phyloP scores from a whole-genome alignment of 2,113 vertebrate species.

The Tychaedon coryphoeus region DNA sequence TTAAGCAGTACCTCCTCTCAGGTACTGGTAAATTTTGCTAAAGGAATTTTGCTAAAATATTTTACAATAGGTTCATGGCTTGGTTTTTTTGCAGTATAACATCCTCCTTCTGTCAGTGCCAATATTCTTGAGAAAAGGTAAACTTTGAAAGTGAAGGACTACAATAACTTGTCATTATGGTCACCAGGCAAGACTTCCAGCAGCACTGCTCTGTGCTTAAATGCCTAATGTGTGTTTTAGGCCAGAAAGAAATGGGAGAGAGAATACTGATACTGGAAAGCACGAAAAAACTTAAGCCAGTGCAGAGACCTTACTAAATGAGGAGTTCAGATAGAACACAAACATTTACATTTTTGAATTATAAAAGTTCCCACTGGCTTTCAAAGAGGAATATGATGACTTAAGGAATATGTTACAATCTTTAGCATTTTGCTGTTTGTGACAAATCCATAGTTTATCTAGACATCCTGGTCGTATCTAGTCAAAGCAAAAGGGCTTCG shows the following conservation, averaged over 20 bases:
- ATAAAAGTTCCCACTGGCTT: neutral
- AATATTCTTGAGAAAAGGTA: neutral
- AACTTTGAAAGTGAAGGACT: neutral
- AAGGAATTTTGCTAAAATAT: neutral
- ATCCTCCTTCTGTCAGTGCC: neutral
- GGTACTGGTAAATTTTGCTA: neutral
- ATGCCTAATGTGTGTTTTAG: neutral
- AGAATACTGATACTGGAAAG: neutral
- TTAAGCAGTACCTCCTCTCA: neutral
- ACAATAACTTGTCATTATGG: neutral
- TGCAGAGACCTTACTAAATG: neutral
- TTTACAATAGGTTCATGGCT: neutral
- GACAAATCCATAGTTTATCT: neutral
- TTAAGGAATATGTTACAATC: neutral
- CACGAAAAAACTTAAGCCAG: neutral
- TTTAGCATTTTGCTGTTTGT: neutral
- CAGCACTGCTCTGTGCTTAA: neutral
- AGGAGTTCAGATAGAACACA: neutral
- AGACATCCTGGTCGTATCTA: neutral
- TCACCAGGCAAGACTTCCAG: neutral
- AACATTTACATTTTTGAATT: neutral
- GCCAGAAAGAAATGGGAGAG: neutral
- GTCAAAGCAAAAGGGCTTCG: neutral
- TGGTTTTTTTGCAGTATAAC: neutral
- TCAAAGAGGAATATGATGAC: neutral